These are phyloP conservation scores for Cottus gobio DNA, from an alignment of 2,113 vertebrate genomes.

Conservation along the genomic window DNA sequence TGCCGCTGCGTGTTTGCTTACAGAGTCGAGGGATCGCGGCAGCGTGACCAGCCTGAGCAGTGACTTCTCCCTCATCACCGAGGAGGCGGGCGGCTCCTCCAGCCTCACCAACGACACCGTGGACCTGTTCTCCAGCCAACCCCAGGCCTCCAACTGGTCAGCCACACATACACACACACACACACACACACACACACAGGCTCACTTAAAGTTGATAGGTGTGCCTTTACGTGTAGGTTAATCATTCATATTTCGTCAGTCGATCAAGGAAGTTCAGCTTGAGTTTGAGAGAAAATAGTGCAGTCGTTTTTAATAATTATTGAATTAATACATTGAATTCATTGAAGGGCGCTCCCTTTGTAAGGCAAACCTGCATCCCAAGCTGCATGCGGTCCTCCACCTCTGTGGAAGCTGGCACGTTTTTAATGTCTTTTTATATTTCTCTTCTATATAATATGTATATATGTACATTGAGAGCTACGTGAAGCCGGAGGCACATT, in stretches of 20 bases:
- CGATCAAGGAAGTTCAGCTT: background rate
- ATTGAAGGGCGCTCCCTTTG: too few relatives aligned
- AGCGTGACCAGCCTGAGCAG: constrained; percentile 97
- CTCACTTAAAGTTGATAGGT: background rate
- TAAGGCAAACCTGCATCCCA: too few relatives aligned
- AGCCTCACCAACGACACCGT: constrained; percentile 87
- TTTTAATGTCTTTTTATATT: too few relatives aligned
- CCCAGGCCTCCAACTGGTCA: constrained; percentile 90
- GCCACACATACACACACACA: too few relatives aligned
- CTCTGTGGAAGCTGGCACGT: too few relatives aligned
- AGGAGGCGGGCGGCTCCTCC: constrained; percentile 87
- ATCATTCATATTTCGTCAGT: background rate
- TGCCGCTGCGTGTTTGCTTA: background rate
- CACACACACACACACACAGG: background rate
- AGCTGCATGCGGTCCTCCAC: too few relatives aligned
- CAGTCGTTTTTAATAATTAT: background rate
- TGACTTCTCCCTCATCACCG: constrained; percentile 94
- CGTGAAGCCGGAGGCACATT: too few relatives aligned
- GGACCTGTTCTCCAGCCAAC: constrained; percentile 86
- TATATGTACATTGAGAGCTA: too few relatives aligned
- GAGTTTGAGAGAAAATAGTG: background rate
- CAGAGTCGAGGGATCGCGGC: constrained; percentile 91
- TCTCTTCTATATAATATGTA: too few relatives aligned
- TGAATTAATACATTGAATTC: too few relatives aligned
- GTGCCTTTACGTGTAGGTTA: too few relatives aligned